Percentiles rank a stretch among this genome's conserved stretches.
phyloP scores from a whole-genome alignment of 1,140 invertebrate genomes.

The Ditylenchus dipsaci region DNA sequence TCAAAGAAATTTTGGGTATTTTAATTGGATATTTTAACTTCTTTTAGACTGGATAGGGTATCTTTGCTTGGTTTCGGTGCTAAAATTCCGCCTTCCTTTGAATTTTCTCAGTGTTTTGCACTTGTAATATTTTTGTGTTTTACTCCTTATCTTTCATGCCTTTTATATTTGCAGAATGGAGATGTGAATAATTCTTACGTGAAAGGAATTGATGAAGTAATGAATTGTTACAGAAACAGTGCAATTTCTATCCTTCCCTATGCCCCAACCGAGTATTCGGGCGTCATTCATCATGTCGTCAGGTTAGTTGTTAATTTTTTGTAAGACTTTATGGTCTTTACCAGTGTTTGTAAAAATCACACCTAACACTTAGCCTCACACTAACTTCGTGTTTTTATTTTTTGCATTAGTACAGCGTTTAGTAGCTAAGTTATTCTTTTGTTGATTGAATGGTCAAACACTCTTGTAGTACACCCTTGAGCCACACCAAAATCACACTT shows the following conservation, averaged over 20 bases:
- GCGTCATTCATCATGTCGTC: conserved; percentile 41
- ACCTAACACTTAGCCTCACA: too few relatives aligned
- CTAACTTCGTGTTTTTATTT: too few relatives aligned
- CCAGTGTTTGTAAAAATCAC: too few relatives aligned
- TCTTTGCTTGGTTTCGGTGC: conserved; percentile 46
- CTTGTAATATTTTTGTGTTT: conserved; percentile 19
- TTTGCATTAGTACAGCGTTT: too few relatives aligned
- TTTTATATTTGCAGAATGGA: conserved; percentile 24
- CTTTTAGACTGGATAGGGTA: conserved; percentile 34
- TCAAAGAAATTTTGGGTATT: conserved; percentile 9
- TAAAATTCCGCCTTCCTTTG: conserved; percentile 43
- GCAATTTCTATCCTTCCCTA: conserved; percentile 38
- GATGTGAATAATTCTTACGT: conserved; percentile 39
- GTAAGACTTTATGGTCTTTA: conserved; percentile 32
- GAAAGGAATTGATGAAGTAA: conserved; percentile 24
- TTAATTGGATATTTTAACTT: too few relatives aligned
- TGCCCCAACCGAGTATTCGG: conserved; percentile 43
- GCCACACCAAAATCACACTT: too few relatives aligned
- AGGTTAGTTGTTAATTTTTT: conserved; percentile 35
- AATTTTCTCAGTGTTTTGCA: conserved; percentile 39
- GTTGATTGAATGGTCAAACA: too few relatives aligned
- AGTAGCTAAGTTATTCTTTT: too few relatives aligned
- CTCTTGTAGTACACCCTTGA: too few relatives aligned
- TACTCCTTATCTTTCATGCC: background rate
- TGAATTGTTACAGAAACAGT: conserved; percentile 29